Base-by-base conservation (phyloP, 2,797 vertebrate species). In the Odontamblyopus rebecca region DNA sequence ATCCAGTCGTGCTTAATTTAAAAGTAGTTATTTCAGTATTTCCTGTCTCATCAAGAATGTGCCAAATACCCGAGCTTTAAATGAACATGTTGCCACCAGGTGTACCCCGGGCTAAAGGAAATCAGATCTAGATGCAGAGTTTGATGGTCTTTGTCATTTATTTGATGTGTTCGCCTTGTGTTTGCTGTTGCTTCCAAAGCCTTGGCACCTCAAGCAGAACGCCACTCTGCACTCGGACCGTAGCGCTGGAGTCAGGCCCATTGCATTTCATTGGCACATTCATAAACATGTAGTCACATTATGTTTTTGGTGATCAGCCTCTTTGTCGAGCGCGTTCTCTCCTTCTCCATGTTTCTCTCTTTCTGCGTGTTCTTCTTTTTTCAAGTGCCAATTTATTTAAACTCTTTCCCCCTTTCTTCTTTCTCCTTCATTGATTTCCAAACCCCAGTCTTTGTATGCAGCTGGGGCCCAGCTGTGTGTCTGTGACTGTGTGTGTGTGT, bases 371-470 rank as follows among this genome's bases (percentile, higher is more conserved):
- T 85, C 87, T 90, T 79, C 89, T 95, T 93, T 93, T 94, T 93
- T 93, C 88, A 91, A 93, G 91, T 94, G 93, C 93, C 93, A 94
- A 94, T 93, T 93, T 93, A 93, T 94, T 94, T 91, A 88, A 93
- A 94, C 91, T 92, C 86, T 93, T 93, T 87, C 88, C 89, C 88
- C 91, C 93, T 94, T 94, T 93, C 91, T 93, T 92, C 91, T 93
- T 94, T 94, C 92, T 92, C 92, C 93, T 95, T 95, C 93, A 94
- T 94, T 94, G 93, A 95, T 94, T 95, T 95, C 94, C 94, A 95
- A 94, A 94, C 92, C 91, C 88, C 87, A 92, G 91, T 89, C 92
- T 94, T 93, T 94, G 92, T 93, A 86, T 92, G 91, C 94, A 95
- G 94, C 94, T 95, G 94, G 89, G 85, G 82, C 90, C 93, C 94